Percentiles rank a stretch among this genome's conserved stretches.
Conservation (phyloP, 2,797 vertebrate genomes). For the Melanitta fusca region DNA sequence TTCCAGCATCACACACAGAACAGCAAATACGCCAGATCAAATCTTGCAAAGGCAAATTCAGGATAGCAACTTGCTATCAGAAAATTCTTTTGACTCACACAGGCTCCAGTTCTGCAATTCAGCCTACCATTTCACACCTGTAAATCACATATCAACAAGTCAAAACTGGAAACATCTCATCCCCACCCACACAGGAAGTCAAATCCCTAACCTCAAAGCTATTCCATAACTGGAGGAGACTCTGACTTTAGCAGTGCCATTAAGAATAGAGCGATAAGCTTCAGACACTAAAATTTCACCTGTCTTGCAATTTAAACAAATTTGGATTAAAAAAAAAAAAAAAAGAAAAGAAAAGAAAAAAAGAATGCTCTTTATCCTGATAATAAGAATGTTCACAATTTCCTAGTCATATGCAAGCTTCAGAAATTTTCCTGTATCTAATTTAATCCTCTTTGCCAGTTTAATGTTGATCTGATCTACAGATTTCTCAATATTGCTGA, state of each 20-base stretch:
- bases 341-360: not conserved
- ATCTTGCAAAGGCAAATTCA: not conserved
- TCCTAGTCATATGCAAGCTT: not conserved
- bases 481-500: not conserved
- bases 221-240: not conserved
- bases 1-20: not conserved
- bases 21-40: accelerated
- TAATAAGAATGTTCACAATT: not conserved
- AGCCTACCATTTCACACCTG: not conserved
- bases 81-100: not conserved
- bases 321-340: not conserved
- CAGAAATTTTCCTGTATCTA: not conserved
- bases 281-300: not conserved
- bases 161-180: not conserved
- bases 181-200: not conserved
- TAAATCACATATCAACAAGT: not conserved
- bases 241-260: not conserved
- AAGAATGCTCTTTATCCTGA: not conserved
- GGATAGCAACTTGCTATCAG: not conserved
- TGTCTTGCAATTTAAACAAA: not conserved
- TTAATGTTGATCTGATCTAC: not conserved
- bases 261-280: not conserved
- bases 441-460: not conserved
- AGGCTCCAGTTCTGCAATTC: not conserved
- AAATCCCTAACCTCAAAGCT: not conserved